Base-by-base conservation (phyloP, 2,888 invertebrate genomes). In the Rhaphigaster nebulosa region DNA sequence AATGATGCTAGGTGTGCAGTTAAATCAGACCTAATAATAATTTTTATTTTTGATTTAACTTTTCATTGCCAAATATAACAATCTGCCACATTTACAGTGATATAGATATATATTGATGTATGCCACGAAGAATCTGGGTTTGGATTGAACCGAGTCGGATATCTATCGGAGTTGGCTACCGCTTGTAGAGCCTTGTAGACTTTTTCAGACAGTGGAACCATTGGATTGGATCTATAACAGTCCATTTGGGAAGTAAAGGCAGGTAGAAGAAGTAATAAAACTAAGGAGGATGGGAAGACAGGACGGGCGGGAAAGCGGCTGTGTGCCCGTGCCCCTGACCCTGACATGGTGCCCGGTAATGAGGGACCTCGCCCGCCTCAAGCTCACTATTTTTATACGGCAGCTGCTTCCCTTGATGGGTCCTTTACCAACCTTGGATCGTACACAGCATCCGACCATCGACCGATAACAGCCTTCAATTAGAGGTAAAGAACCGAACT, bases 331-430 rank as follows among this genome's bases (percentile, higher is more conserved):
- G 65, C 70, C 70, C 70, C 70, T 70, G 70, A 70, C 70, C 70
- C 70, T 70, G 70, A 70, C 70, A 70, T 70, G 70, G 70, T 70
- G 70, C 34, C 70, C 70, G 70, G 34, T 70, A 70, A 70, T 70
- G 70, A 70, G 70, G 70, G 34, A 34, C 65, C 60, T 65, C 65
- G 10, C 60, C n/a, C 60, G 12, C 65, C 13, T 29, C 34, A 34
- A 34, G 6, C 34, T 34, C 70, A 70, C 70, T 70, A 70, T 70
- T 70, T 70, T 70, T 70, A 70, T 70, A 70, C 70, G 34, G 34
- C 70, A 70, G 70, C 70, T 70, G 70, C 65, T 70, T 34, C 70
- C 18, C 5, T 6, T 6, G 70, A 34, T 70, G 18, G 20, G 34
- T 70, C 38, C 70, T 70, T 70, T 70, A 70, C 29, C 70, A 70